Percentiles rank a stretch among this genome's conserved stretches.
Conservation (phyloP, 2,797 vertebrate genomes). For the Erethizon dorsatum region DNA sequence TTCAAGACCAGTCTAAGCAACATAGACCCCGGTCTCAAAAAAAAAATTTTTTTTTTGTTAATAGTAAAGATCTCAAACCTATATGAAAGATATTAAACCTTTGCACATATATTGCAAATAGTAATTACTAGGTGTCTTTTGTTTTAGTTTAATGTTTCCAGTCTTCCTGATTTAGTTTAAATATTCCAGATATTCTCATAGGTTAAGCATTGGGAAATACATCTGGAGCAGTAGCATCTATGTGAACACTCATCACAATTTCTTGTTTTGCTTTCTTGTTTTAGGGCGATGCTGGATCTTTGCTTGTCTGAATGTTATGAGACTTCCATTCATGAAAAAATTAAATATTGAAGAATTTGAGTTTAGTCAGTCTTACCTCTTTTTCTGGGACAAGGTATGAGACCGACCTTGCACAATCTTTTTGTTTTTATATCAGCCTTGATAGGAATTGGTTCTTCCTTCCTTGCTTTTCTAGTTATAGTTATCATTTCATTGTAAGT, state of each 20-base stretch:
- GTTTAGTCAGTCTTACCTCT: constrained; percentile 98
- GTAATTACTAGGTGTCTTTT: constrained; percentile 39
- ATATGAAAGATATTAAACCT: background rate
- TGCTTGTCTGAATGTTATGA: constrained; percentile 98
- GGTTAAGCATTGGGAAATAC: constrained; percentile 41
- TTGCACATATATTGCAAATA: background rate
- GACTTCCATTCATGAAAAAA: constrained; percentile 99
- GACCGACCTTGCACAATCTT: background rate
- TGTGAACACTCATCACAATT: constrained; percentile 53
- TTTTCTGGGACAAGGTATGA: constrained; percentile 99
- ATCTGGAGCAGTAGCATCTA: background rate
- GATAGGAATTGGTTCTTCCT: constrained; percentile 16
- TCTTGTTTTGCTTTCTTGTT: constrained; percentile 81
- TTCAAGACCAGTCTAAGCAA: background rate
- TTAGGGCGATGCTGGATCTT: constrained; percentile 99
- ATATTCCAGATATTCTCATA: constrained; percentile 39
- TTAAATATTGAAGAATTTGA: constrained; percentile 99
- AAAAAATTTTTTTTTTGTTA: background rate
- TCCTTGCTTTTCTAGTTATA: constrained; percentile 65
- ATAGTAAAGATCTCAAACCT: background rate
- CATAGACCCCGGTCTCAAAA: background rate
- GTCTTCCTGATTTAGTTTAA: constrained; percentile 70
- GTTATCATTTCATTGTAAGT: constrained; percentile 12
- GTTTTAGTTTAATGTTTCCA: constrained; percentile 56
- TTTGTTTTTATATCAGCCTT: constrained; percentile 47